Percentiles rank a stretch among this genome's conserved stretches.
These are phyloP conservation scores for Toxotes jaculatrix DNA, from an alignment of 2,113 vertebrate species.

Conservation along the genomic window DNA sequence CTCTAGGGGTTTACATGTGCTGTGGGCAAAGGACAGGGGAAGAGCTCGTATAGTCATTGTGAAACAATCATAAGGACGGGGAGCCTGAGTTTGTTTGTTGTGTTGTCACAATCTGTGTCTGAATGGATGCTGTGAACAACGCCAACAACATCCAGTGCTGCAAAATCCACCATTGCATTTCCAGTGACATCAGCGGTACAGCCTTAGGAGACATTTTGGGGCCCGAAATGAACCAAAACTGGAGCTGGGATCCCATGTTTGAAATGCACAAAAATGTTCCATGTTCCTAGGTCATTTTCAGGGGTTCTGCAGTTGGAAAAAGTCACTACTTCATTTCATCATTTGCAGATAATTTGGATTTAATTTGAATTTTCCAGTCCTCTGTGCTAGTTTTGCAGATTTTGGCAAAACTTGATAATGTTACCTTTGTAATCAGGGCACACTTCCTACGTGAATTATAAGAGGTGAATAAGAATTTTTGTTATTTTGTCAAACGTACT, in stretches of 20 bases:
- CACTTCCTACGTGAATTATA: slow-evolving; percentile 11
- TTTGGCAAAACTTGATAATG: slow-evolving; percentile 10
- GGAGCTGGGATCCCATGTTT: neutral
- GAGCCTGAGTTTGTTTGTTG: neutral
- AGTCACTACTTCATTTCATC: neutral
- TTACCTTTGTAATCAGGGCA: slow-evolving; percentile 1
- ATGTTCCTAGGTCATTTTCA: neutral
- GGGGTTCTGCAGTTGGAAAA: neutral
- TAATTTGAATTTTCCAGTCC: slow-evolving; percentile 23
- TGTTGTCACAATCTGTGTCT: neutral
- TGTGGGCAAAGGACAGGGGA: neutral
- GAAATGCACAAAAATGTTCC: neutral
- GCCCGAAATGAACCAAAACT: neutral
- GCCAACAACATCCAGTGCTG: neutral
- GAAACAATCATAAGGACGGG: neutral
- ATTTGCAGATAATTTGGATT: neutral
- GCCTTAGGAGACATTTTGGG: neutral
- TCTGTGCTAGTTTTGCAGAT: slow-evolving; percentile 28
- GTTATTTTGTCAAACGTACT: slow-evolving; percentile 25
- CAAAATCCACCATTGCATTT: neutral
- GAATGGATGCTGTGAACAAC: neutral
- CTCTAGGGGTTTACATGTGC: neutral
- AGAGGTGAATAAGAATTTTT: slow-evolving; percentile 34
- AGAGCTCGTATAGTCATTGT: neutral
- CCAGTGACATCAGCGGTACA: neutral